Conservation (phyloP, 1,140 invertebrate species). For the Aricia agestis region DNA sequence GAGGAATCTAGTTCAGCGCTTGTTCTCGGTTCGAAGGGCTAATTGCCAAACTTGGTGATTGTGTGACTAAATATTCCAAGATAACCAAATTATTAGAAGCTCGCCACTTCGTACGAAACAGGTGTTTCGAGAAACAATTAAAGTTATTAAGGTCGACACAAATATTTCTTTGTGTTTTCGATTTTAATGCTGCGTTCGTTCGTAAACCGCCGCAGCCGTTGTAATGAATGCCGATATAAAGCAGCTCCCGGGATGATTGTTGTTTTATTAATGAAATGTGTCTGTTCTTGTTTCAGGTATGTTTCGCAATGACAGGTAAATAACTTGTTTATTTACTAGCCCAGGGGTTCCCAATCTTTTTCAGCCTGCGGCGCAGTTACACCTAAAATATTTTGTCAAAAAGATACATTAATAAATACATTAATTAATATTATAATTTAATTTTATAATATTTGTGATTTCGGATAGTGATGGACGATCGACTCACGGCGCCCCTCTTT, state of each 20-base stretch:
- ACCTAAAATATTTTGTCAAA: too few species aligned
- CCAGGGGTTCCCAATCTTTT: too few species aligned
- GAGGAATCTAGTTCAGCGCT: slow-evolving; percentile 2
- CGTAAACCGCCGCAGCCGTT: neutral
- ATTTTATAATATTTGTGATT: too few species aligned
- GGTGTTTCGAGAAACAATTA: neutral
- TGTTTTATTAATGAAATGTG: slow-evolving; percentile 4
- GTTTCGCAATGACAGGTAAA: slow-evolving; percentile 24
- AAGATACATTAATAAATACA: too few species aligned
- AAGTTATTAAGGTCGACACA: neutral
- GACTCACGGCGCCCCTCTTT: too few species aligned
- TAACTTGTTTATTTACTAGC: slow-evolving; percentile 2
- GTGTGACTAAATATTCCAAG: neutral
- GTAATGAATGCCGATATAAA: neutral
- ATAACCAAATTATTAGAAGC: neutral
- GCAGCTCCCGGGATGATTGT: neutral
- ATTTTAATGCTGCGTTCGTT: neutral
- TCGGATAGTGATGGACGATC: too few species aligned
- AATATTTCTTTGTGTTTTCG: neutral
- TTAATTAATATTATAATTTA: too few species aligned
- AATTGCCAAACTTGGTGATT: neutral
- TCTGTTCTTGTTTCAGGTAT: slow-evolving; percentile 20
- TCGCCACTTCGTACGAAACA: neutral
- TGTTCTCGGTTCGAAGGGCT: slow-evolving; percentile 1
- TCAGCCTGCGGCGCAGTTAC: too few species aligned